Base-by-base conservation (phyloP, 2,888 invertebrate genomes). In the Gasteruption jaculator region DNA sequence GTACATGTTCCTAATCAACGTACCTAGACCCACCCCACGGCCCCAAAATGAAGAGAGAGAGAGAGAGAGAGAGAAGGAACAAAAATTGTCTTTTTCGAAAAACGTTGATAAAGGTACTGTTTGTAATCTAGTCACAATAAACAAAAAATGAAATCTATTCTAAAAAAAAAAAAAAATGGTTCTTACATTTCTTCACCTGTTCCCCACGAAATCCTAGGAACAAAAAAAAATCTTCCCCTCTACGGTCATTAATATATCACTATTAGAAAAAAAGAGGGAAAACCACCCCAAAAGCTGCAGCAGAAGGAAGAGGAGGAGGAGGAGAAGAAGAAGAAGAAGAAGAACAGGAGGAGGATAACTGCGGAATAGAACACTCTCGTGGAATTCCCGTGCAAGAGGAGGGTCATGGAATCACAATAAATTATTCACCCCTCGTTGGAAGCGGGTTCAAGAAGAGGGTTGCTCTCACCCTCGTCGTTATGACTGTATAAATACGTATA, bases 111-210 rank as follows among this genome's bases (percentile, higher is more conserved):
- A 57, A 63, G 65, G 64, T 61, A 65, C 66, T 63, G 65, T 69
- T 69, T 69, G 68, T 69, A 69, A 68, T 69, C 69, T 69, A 69
- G 69, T 69, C 69, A 68, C 69, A 68, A 69, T 69, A 69, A n/a
- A n/a, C n/a, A n/a, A 69, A 60, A 69, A 55, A 63, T 60, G 65
- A 67, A 69, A 67, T 69, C 66, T 67, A 69, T 68, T 69, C 68
- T 69, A 69, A 46, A 12, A 44, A 42, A 24, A 8, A 16, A 6
- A 14, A 24, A 38, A 35, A 40, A 30, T 34, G 38, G 16, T 10
- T 34, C 2, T 21, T 15, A 31, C 10, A 20, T 22, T 20, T 22
- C 21, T 15, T 34, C 34, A 14, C 29, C 24, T 10, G 24, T 22
- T 10, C 24, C 10, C 7, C 10, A 22, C 24, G 10, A n/a, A n/a